Percentiles rank a stretch among this genome's conserved stretches.
Conservation (phyloP, 1,140 invertebrate genomes). For the Aradophagus sp. region DNA sequence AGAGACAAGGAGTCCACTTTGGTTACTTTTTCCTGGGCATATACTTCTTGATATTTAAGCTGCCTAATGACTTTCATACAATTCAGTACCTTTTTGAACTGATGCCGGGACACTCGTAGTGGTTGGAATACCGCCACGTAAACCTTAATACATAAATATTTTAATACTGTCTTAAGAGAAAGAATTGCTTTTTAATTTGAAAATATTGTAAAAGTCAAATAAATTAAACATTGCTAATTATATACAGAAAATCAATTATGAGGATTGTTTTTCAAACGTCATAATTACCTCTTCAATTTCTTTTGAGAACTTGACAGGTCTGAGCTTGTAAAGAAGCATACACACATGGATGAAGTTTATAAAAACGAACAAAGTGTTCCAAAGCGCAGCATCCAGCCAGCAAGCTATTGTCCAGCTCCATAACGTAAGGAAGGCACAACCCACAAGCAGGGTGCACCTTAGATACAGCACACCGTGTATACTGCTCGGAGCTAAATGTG, state of each 20-base stretch:
- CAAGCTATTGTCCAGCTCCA: slow-evolving; percentile 91
- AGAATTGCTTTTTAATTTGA: no score
- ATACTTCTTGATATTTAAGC: slow-evolving; percentile 88
- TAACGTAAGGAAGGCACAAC: slow-evolving; percentile 84
- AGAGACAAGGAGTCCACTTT: slow-evolving; percentile 90
- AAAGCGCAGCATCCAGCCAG: slow-evolving; percentile 88
- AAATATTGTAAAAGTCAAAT: no score
- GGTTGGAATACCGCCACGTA: slow-evolving; percentile 89
- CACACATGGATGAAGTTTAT: slow-evolving; percentile 89
- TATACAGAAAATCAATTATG: no score
- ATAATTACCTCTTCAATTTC: slow-evolving; percentile 87
- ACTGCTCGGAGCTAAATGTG: slow-evolving; percentile 86
- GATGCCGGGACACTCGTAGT: slow-evolving; percentile 84
- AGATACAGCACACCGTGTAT: slow-evolving; percentile 87
- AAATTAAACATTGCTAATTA: no score
- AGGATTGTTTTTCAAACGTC: no score
- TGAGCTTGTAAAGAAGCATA: slow-evolving; percentile 85
- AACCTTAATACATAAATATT: no score
- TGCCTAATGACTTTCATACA: slow-evolving; percentile 87
- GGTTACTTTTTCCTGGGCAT: slow-evolving; percentile 91
- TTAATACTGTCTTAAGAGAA: no score
- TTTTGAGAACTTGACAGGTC: slow-evolving; percentile 87
- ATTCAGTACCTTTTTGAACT: slow-evolving; percentile 87
- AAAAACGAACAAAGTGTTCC: slow-evolving; percentile 88
- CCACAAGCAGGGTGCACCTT: slow-evolving; percentile 83